Conservation (phyloP, 2,113 vertebrate genomes). For the Arvicanthis niloticus region DNA sequence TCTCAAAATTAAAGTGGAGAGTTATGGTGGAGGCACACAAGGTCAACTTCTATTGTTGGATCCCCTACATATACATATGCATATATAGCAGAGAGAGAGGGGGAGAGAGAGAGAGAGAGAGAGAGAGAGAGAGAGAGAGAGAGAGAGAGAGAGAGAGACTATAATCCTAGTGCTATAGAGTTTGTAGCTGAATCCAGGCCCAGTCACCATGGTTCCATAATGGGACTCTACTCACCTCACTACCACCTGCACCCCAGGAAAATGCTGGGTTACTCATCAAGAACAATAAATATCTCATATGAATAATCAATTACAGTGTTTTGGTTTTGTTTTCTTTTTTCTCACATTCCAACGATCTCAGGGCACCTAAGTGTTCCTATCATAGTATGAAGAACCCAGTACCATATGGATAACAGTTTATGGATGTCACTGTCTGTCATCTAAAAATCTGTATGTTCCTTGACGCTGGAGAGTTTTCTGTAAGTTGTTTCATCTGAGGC, state of each 20-base stretch:
- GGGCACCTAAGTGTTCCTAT: not conserved
- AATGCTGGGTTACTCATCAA: not conserved
- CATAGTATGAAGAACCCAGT: not conserved
- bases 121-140: not conserved
- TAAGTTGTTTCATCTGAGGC: not conserved
- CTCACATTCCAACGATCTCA: not conserved
- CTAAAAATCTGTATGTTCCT: not conserved
- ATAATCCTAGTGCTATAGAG: not conserved
- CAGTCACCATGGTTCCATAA: not conserved
- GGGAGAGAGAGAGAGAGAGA: not conserved
- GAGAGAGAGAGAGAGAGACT: not conserved
- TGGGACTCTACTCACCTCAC: not conserved
- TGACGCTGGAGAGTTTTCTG: not conserved
- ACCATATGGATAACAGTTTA: not conserved
- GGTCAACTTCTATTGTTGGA: not conserved
- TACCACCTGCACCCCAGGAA: not conserved
- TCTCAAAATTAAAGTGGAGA: not conserved
- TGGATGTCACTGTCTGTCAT: not conserved
- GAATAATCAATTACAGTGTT: not conserved
- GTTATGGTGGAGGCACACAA: not conserved
- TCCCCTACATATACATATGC: not conserved
- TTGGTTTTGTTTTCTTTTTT: not conserved
- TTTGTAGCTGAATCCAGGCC: no score
- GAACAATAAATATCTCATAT: not conserved
- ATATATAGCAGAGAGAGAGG: not conserved